phyloP scores from a whole-genome alignment of 2,888 invertebrate genomes.

The Eubasilissa splendida region DNA sequence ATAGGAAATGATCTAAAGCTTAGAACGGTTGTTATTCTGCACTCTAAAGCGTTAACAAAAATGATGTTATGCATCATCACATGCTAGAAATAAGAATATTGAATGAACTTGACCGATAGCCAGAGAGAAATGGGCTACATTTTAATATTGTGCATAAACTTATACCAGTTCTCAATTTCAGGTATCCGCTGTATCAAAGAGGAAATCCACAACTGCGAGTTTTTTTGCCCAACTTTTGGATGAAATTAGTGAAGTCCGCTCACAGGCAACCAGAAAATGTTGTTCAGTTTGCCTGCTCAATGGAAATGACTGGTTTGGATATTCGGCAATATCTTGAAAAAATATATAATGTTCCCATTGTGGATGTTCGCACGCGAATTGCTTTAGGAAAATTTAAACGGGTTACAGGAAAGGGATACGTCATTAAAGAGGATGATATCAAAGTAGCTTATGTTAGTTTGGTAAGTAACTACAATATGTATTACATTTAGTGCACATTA shows the following conservation, averaged over 20 bases:
- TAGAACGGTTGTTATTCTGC: no score
- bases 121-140: no score
- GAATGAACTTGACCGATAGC: no score
- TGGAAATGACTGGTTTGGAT: slow-evolving; percentile 94
- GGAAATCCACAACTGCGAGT: slow-evolving; percentile 96
- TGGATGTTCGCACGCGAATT: slow-evolving; percentile 84
- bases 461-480: slow-evolving; percentile 69
- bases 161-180: slow-evolving; percentile 63
- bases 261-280: slow-evolving; percentile 82
- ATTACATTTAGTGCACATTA: no score
- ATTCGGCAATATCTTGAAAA: slow-evolving; percentile 95
- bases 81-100: no score
- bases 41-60: no score
- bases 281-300: slow-evolving; percentile 91
- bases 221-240: slow-evolving; percentile 97
- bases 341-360: slow-evolving; percentile 90
- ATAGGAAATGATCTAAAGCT: no score
- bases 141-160: no score
- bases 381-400: slow-evolving; percentile 78
- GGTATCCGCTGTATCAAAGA: slow-evolving; percentile 92
- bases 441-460: slow-evolving; percentile 86
- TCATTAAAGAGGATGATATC: slow-evolving; percentile 87
- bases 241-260: slow-evolving; percentile 87
- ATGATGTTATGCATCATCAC: no score
- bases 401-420: slow-evolving; percentile 75